phyloP scores from a whole-genome alignment of 2,797 vertebrate genomes.

The Accipiter fasciatus region DNA sequence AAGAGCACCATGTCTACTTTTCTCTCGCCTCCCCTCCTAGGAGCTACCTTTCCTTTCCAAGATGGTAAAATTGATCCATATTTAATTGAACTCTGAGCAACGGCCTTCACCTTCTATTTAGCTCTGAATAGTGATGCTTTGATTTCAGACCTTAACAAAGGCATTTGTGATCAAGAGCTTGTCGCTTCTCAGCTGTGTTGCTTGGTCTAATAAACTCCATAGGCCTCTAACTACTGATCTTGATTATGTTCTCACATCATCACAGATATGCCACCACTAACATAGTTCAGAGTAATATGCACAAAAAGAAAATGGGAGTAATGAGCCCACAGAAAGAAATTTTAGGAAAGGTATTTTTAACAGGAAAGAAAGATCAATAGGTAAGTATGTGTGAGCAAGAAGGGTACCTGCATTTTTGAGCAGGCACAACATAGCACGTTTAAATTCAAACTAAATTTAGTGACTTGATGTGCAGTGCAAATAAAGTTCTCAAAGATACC shows the following conservation, averaged over 20 bases:
- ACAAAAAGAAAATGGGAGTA: neutral
- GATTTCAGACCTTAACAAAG: neutral
- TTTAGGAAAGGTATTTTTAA: neutral
- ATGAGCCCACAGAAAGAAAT: neutral
- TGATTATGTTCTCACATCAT: neutral
- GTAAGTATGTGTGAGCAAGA: neutral
- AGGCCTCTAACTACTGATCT: neutral
- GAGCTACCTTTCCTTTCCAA: neutral
- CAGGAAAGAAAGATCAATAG: neutral
- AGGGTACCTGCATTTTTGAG: neutral
- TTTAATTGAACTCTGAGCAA: neutral
- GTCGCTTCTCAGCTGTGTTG: neutral
- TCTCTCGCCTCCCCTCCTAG: neutral
- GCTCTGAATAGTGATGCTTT: neutral
- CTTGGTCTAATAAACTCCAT: neutral
- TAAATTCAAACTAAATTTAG: neutral
- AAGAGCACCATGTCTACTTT: neutral
- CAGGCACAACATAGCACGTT: rapidly evolving
- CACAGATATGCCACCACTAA: too few species aligned
- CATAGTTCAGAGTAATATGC: rapidly evolving
- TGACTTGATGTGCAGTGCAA: neutral
- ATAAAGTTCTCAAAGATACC: neutral
- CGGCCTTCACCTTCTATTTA: rapidly evolving
- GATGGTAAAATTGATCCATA: neutral
- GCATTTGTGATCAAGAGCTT: neutral